Conservation (phyloP, 2,888 invertebrate species). For the Agrotis clavis region DNA sequence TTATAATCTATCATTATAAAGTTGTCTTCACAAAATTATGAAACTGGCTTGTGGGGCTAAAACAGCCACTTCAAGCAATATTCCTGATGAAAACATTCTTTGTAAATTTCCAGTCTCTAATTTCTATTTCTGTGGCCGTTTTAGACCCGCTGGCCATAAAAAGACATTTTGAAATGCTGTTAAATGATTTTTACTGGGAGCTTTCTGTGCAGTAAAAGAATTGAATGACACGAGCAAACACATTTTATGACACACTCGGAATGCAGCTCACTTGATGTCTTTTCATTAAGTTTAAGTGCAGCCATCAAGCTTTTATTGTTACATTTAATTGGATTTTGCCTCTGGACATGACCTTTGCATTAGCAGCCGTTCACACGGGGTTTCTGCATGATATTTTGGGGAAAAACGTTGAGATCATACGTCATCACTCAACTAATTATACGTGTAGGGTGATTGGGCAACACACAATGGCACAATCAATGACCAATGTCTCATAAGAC, state of each 20-base stretch:
- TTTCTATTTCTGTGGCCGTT: too few species aligned
- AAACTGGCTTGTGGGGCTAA: neutral
- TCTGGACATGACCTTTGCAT: neutral
- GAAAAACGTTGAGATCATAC: too few species aligned
- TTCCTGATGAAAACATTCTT: too few species aligned
- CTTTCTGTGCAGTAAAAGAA: neutral
- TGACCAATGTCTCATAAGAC: too few species aligned
- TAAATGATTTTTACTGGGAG: neutral
- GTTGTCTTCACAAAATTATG: neutral
- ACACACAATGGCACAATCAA: too few species aligned
- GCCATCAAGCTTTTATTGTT: constrained; percentile 44
- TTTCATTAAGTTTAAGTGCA: constrained; percentile 39
- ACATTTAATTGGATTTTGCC: constrained; percentile 22
- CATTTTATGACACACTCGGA: constrained; percentile 18
- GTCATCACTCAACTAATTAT: too few species aligned
- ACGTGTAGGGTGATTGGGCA: too few species aligned
- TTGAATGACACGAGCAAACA: neutral
- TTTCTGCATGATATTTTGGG: too few species aligned
- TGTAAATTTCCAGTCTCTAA: too few species aligned
- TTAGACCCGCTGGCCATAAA: too few species aligned
- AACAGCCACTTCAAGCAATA: neutral
- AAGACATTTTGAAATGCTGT: neutral
- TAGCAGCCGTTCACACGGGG: neutral
- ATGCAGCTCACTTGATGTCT: constrained; percentile 4
- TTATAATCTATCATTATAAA: neutral